Evolutionary conservation across 1,140 invertebrate species (phyloP).

Genomic region (Mamestra configurata): DNA sequence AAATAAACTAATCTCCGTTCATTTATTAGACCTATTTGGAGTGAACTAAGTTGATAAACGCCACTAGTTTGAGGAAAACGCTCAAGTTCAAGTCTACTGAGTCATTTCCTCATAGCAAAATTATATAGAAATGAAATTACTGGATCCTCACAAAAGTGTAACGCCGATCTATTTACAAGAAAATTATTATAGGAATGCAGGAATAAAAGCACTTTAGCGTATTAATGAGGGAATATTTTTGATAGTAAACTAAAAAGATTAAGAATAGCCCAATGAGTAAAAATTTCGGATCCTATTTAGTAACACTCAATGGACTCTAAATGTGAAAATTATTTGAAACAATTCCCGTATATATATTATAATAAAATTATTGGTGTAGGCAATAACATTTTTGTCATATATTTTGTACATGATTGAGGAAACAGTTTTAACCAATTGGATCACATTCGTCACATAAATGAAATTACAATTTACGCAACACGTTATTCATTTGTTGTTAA

Average conservation of each 20-base stretch:
- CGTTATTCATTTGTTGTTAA: no score
- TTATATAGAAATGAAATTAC: background rate
- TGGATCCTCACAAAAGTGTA: background rate
- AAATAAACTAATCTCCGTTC: background rate
- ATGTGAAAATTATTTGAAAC: no score
- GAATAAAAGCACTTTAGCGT: background rate
- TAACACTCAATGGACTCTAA: no score
- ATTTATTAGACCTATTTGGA: background rate
- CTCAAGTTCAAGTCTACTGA: background rate
- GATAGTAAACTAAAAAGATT: background rate
- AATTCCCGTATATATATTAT: background rate
- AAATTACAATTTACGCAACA: background rate
- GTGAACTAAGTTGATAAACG: background rate
- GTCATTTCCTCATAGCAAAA: constrained; percentile 12
- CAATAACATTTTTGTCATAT: background rate
- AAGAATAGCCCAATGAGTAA: background rate
- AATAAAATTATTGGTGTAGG: background rate
- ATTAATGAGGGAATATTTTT: background rate
- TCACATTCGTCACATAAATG: background rate
- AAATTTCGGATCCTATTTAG: background rate
- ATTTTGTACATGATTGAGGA: background rate
- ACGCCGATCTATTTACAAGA: background rate
- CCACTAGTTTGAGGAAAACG: background rate
- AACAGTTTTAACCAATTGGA: background rate
- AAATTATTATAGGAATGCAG: background rate